Percentiles rank a stretch among this genome's conserved stretches.
Evolutionary conservation across 2,797 vertebrate genomes (phyloP).

Genomic region (Hydrolagus colliei): DNA sequence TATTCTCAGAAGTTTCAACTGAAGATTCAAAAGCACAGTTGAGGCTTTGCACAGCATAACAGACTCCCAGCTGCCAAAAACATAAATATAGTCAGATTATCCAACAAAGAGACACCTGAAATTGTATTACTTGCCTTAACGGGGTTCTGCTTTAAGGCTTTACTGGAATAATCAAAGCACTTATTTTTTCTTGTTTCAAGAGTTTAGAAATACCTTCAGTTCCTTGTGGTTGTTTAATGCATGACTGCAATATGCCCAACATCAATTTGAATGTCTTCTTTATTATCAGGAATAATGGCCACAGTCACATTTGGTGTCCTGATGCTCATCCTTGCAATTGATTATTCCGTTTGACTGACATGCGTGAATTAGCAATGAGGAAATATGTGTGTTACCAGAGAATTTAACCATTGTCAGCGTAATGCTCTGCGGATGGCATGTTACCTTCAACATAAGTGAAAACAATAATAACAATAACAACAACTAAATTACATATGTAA

Average conservation of each 20-base stretch:
- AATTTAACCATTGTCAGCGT: neutral
- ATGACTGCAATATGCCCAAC: neutral
- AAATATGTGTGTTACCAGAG: neutral
- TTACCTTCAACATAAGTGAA: neutral
- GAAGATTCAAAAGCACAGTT: too few species aligned
- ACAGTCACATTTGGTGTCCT: neutral
- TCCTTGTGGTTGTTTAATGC: neutral
- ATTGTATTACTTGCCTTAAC: neutral
- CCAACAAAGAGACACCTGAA: too few species aligned
- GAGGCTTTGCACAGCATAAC: too few species aligned
- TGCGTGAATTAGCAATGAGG: neutral
- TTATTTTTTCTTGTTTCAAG: neutral
- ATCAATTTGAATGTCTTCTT: neutral
- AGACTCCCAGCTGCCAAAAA: too few species aligned
- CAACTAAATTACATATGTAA: too few species aligned
- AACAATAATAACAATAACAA: neutral
- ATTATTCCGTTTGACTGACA: neutral
- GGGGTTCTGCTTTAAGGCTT: neutral
- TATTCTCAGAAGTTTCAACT: too few species aligned
- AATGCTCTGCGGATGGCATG: neutral
- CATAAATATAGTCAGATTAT: too few species aligned
- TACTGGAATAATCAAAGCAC: neutral
- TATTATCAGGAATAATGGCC: neutral
- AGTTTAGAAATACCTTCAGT: neutral
- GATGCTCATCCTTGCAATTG: neutral